Percentiles rank a stretch among this genome's conserved stretches.
Evolutionary conservation across 2,797 vertebrate genomes (phyloP).

Genomic region (Danio tinwini): DNA sequence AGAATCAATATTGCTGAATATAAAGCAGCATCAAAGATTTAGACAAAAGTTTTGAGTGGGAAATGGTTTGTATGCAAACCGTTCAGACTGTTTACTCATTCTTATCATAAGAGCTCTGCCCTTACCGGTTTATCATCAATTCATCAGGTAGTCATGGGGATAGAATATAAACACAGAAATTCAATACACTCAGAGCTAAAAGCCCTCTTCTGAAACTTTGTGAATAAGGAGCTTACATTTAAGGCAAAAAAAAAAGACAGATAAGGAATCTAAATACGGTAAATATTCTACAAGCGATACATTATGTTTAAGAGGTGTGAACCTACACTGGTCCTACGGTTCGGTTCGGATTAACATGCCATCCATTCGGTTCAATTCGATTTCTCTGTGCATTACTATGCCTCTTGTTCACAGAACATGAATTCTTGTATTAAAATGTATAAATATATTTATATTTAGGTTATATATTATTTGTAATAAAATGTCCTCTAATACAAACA

Average conservation of each 20-base stretch:
- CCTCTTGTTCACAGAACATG: too few relatives aligned
- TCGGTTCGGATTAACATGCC: too few relatives aligned
- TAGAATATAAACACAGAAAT: conserved; percentile 7
- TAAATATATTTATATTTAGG: too few relatives aligned
- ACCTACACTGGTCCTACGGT: too few relatives aligned
- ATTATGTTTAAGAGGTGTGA: too few relatives aligned
- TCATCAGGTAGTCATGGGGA: conserved; percentile 5
- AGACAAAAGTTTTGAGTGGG: neutral
- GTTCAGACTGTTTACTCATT: conserved; percentile 23
- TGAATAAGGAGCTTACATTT: neutral
- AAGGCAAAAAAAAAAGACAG: neutral
- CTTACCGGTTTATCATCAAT: conserved; percentile 25
- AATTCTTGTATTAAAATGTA: too few relatives aligned
- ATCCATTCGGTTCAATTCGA: too few relatives aligned
- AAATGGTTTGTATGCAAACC: conserved; percentile 8
- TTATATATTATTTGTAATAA: too few relatives aligned
- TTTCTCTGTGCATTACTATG: too few relatives aligned
- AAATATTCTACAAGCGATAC: neutral
- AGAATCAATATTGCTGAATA: conserved; percentile 38
- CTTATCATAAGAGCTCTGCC: neutral
- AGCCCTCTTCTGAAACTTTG: neutral
- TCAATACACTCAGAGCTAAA: neutral
- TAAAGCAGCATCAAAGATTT: neutral
- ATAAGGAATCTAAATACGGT: too few relatives aligned
- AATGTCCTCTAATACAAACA: too few relatives aligned